phyloP scores from a whole-genome alignment of 2,113 vertebrate genomes.

The Lepisosteus osseus region DNA sequence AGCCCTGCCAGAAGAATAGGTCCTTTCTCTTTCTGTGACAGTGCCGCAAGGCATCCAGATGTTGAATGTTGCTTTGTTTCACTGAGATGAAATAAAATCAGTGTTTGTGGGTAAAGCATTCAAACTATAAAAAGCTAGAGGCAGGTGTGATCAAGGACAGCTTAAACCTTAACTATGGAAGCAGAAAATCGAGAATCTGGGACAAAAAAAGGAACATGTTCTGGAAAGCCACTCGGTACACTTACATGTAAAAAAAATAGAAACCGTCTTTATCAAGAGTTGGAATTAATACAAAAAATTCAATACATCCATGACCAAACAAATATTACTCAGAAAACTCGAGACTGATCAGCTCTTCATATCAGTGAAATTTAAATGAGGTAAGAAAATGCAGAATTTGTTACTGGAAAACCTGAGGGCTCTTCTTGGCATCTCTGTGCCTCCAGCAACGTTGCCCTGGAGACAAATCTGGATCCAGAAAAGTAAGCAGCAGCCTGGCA shows the following conservation, averaged over 20 bases:
- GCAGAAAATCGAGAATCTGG: background rate
- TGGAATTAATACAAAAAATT: too few species aligned
- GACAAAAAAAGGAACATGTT: background rate
- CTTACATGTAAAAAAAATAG: too few species aligned
- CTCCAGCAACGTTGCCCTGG: background rate
- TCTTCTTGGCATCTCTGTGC: background rate
- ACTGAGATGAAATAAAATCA: slow-evolving; percentile 4
- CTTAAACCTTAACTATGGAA: background rate
- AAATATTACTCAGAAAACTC: too few species aligned
- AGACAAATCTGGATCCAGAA: too few species aligned
- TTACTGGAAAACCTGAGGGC: background rate
- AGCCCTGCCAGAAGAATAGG: background rate
- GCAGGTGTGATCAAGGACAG: slow-evolving; percentile 20
- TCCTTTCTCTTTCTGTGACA: slow-evolving; percentile 9
- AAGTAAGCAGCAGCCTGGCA: background rate
- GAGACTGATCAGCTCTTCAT: too few species aligned
- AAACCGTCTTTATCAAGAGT: too few species aligned
- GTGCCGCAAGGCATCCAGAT: background rate
- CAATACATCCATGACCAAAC: too few species aligned
- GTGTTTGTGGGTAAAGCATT: background rate
- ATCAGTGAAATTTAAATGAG: too few species aligned
- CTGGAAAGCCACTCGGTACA: background rate
- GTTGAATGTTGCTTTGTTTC: background rate
- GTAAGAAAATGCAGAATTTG: background rate
- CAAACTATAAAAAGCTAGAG: slow-evolving; percentile 10